These are phyloP conservation scores for Noctua janthe DNA, from an alignment of 2,888 invertebrate species.

Conservation along the genomic window DNA sequence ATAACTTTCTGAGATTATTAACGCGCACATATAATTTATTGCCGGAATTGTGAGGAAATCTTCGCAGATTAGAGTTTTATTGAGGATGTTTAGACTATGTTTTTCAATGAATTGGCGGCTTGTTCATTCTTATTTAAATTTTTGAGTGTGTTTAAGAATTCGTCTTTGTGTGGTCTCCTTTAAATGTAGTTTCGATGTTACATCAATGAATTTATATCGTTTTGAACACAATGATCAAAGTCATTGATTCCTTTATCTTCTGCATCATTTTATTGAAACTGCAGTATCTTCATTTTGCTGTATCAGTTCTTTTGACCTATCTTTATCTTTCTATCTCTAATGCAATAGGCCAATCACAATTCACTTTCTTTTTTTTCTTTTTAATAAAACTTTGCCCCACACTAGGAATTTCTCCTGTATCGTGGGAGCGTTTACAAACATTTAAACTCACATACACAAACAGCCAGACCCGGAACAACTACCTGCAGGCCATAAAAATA, in stretches of 20 bases:
- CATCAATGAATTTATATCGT: background rate
- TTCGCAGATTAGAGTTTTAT: slow-evolving; percentile 47
- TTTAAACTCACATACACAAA: no score
- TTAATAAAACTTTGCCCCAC: no score
- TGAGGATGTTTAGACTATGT: slow-evolving; percentile 44
- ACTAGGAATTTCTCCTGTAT: no score
- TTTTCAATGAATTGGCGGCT: slow-evolving; percentile 1
- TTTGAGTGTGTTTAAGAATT: background rate
- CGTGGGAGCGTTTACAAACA: no score
- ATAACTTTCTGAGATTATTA: slow-evolving; percentile 73
- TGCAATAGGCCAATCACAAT: no score
- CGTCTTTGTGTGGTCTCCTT: background rate
- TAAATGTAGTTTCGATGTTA: background rate
- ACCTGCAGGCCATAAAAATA: no score
- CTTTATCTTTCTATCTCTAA: no score
- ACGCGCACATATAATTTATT: slow-evolving; percentile 58
- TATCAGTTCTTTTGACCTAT: no score
- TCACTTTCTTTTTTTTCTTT: no score
- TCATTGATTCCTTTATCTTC: background rate
- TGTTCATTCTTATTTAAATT: background rate
- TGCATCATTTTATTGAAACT: background rate
- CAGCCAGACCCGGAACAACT: no score
- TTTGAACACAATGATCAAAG: background rate
- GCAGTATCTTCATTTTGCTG: background rate
- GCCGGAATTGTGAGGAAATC: slow-evolving; percentile 52